Percentiles rank a stretch among this genome's conserved stretches.
Conservation (phyloP, 2,797 vertebrate genomes). For the Argyrosomus regius region DNA sequence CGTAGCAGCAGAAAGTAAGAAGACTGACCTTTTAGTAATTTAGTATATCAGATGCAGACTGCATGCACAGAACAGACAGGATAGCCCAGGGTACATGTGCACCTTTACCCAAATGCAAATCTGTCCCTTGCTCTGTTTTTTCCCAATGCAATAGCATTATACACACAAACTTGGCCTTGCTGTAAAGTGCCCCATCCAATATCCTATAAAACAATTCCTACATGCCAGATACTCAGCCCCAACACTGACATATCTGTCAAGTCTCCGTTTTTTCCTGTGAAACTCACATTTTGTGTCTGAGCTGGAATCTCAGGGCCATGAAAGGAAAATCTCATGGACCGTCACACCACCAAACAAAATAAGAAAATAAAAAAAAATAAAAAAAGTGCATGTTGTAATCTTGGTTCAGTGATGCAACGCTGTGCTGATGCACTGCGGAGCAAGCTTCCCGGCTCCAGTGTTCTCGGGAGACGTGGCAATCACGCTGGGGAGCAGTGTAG, state of each 20-base stretch:
- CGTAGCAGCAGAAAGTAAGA: slow-evolving; percentile 2
- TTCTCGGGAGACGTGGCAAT: slow-evolving; percentile 17
- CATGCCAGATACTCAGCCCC: not conserved
- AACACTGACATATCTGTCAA: slow-evolving; percentile 35
- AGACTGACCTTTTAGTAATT: slow-evolving; percentile 40
- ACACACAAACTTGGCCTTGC: not conserved
- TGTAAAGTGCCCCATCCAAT: not conserved
- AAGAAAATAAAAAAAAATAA: not conserved
- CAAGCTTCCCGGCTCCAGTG: not conserved
- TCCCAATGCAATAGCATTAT: slow-evolving; percentile 10
- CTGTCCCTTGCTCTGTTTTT: not conserved
- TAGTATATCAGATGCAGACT: slow-evolving; percentile 32
- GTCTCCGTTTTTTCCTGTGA: slow-evolving; percentile 27
- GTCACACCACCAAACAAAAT: slow-evolving; percentile 39
- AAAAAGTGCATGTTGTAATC: slow-evolving; percentile 15
- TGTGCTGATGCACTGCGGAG: slow-evolving; percentile 2
- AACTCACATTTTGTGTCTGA: slow-evolving; percentile 29
- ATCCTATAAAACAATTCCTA: not conserved
- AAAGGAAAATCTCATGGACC: slow-evolving; percentile 51
- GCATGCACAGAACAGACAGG: slow-evolving; percentile 13
- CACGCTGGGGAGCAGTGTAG: slow-evolving; percentile 13
- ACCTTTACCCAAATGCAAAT: slow-evolving; percentile 56
- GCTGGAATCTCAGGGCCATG: slow-evolving; percentile 29
- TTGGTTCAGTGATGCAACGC: slow-evolving; percentile 21
- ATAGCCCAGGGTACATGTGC: slow-evolving; percentile 38